phyloP scores from a whole-genome alignment of 2,797 vertebrate genomes.

The Toxotes lorentzi region DNA sequence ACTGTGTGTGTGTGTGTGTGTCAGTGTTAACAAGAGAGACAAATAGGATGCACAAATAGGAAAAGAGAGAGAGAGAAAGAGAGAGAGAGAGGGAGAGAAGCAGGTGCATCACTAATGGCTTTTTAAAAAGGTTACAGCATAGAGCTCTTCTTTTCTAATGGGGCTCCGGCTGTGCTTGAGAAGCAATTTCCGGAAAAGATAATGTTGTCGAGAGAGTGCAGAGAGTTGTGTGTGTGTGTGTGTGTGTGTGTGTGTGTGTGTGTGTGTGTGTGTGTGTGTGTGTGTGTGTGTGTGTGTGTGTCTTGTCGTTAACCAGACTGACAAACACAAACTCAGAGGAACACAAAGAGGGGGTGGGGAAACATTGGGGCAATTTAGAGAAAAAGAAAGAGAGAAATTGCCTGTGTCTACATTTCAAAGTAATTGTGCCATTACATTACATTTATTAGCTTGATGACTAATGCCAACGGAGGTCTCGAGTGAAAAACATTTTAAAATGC shows the following conservation, averaged over 20 bases:
- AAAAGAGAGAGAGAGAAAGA: slow-evolving; percentile 57
- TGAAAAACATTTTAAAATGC: slow-evolving; percentile 27
- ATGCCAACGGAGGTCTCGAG: slow-evolving; percentile 37
- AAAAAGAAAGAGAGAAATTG: slow-evolving; percentile 36
- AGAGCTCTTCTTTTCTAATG: slow-evolving; percentile 85
- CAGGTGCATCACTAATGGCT: slow-evolving; percentile 87
- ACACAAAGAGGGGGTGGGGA: slow-evolving; percentile 67
- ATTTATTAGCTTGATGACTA: slow-evolving; percentile 71
- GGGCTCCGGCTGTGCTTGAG: slow-evolving; percentile 84
- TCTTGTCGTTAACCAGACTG: slow-evolving; percentile 72
- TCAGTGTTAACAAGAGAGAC: slow-evolving; percentile 81
- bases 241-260: slow-evolving; percentile 47
- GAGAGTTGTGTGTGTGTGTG: slow-evolving; percentile 47
- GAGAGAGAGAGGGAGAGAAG: slow-evolving; percentile 61
- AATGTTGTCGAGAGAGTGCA: slow-evolving; percentile 82
- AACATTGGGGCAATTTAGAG: slow-evolving; percentile 52
- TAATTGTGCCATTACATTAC: slow-evolving; percentile 63
- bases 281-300: slow-evolving; percentile 39
- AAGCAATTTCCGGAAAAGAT: slow-evolving; percentile 86
- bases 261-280: slow-evolving; percentile 47
- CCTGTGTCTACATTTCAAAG: slow-evolving; percentile 60
- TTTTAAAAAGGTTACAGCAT: slow-evolving; percentile 88
- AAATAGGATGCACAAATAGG: slow-evolving; percentile 76
- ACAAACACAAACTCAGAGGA: slow-evolving; percentile 72
- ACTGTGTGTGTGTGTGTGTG: slow-evolving; percentile 49